These are phyloP conservation scores for fruit fly (Drosophila melanogaster) DNA, from an alignment of 1,140 invertebrate species.

Conservation along the genomic window DNA sequence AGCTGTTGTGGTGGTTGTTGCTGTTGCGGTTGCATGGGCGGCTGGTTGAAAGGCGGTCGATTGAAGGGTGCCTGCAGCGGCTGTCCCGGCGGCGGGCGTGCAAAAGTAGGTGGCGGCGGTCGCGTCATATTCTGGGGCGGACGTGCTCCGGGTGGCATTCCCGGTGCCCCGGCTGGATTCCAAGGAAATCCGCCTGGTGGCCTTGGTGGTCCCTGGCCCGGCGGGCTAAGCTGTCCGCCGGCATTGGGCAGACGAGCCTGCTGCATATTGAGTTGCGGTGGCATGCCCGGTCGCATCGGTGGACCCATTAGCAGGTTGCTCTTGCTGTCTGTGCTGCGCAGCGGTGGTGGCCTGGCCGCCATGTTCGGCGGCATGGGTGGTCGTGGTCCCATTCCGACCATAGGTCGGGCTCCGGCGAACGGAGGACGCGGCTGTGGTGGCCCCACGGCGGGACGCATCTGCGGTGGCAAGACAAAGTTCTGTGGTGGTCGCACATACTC, in stretches of 20 bases:
- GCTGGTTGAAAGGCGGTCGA: slow-evolving; percentile 86
- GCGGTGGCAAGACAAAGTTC: slow-evolving; percentile 68
- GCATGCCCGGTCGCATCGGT: slow-evolving; percentile 73
- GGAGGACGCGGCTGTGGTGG: slow-evolving; percentile 72
- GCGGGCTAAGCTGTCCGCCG: slow-evolving; percentile 67
- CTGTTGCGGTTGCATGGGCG: slow-evolving; percentile 86
- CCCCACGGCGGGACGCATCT: slow-evolving; percentile 68
- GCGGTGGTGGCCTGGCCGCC: slow-evolving; percentile 61
- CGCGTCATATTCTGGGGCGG: slow-evolving; percentile 70
- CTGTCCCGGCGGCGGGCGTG: slow-evolving; percentile 65
- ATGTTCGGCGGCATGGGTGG: slow-evolving; percentile 74
- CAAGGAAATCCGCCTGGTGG: slow-evolving; percentile 76
- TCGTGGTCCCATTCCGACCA: slow-evolving; percentile 68
- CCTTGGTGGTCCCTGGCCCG: slow-evolving; percentile 69
- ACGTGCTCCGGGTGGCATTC: slow-evolving; percentile 53
- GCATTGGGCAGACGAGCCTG: slow-evolving; percentile 61
- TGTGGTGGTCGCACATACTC: slow-evolving; percentile 49
- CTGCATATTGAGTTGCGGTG: slow-evolving; percentile 56
- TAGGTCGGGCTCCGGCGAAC: slow-evolving; percentile 68
- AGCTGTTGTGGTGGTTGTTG: slow-evolving; percentile 45
- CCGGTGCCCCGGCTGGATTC: slow-evolving; percentile 60
- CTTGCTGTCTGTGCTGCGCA: slow-evolving; percentile 78
- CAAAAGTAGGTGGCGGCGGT: slow-evolving; percentile 65
- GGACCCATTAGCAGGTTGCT: slow-evolving; percentile 76
- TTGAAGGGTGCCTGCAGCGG: slow-evolving; percentile 61